Base-by-base conservation (phyloP, 2,797 vertebrate species). In the Clarias platycephalus region DNA sequence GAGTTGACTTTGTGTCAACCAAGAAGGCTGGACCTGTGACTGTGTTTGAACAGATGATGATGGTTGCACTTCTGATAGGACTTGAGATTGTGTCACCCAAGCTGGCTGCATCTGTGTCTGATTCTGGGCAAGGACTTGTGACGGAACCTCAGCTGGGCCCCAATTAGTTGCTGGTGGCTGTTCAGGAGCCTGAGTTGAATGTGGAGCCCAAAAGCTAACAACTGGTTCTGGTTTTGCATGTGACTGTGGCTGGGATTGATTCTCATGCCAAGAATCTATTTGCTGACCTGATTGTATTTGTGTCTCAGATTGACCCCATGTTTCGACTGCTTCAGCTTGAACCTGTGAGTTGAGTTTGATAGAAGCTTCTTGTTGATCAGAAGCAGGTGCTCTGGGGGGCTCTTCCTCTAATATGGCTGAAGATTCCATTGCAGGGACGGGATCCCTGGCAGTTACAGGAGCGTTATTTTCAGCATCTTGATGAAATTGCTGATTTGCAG, bases 391-490 rank as follows among this genome's bases (percentile, higher is more conserved):
- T 88, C 92, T 89, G 89, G 90, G 49, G 6, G 74, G 68, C 57
- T 84, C 81, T 68, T 82, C 76, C 49, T 66, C 93, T 92, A 89
- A 88, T 88, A 75, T 90, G 90, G 89, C 91, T 86, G 91, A 85
- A 62, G 70, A 63, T 88, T 92, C 90, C 76, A 91, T 83, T 89
- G 95, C 75, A 90, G 89, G 81, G 86, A 87, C 89, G 85, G 92
- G 91, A 93, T 90, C 91, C 75, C 83, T 86, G 90, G 92, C 91
- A 93, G 93, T 93, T 92, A 91, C 88, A 78, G 90, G 93, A 78
- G 94, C 90, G 89, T 90, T 93, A 91, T 94, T 95, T 93, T 96
- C 95, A 89, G 93, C 92, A 90, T 92, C 93, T 88, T 96, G 95
- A 87, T 93, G 92, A 82, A 95, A 94, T 88, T 94, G 91, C 89